A percentile compares a stretch with the other conserved stretches of the same genome.
Conservation (phyloP, 2,888 invertebrate genomes). For the Drosophila barbarae region DNA sequence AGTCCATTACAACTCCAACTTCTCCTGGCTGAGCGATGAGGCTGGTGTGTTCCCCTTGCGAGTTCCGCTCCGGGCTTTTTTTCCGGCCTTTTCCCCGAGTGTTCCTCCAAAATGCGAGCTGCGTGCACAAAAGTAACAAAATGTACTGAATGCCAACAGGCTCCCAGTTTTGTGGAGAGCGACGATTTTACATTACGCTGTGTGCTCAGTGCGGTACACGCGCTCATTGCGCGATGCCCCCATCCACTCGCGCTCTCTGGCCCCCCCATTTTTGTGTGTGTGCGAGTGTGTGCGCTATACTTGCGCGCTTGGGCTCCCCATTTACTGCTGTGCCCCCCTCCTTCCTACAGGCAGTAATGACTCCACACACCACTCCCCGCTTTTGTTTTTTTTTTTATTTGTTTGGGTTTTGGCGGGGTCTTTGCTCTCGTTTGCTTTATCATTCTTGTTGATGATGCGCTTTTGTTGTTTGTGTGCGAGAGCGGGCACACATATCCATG, state of each 20-base stretch:
- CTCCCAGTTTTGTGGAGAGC: slow-evolving; percentile 70
- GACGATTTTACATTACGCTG: slow-evolving; percentile 78
- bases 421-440: slow-evolving; percentile 69
- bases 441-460: slow-evolving; percentile 40
- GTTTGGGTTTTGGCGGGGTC: slow-evolving; percentile 49
- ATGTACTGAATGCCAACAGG: slow-evolving; percentile 80
- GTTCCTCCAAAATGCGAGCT: slow-evolving; percentile 46
- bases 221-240: slow-evolving; percentile 67
- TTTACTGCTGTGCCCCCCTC: slow-evolving; percentile 14
- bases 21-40: slow-evolving; percentile 13
- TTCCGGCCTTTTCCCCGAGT: slow-evolving; percentile 19
- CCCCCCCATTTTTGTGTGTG: slow-evolving; percentile 11
- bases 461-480: slow-evolving; percentile 22
- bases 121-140: slow-evolving; percentile 79
- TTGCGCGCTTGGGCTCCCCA: slow-evolving; percentile 52
- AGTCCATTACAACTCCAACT: slow-evolving; percentile 27
- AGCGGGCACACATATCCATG: slow-evolving; percentile 15
- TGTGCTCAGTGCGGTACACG: slow-evolving; percentile 65
- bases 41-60: slow-evolving; percentile 9
- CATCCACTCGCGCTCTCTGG: slow-evolving; percentile 30
- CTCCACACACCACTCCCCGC: slow-evolving; percentile 31
- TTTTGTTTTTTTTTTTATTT: slow-evolving; percentile 41
- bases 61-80: slow-evolving; percentile 12
- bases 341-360: slow-evolving; percentile 32
- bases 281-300: slow-evolving; percentile 52